A percentile compares a stretch with the other conserved stretches of the same genome.
Conservation (phyloP, 1,140 invertebrate genomes). For the Helicorthomorpha holstii region DNA sequence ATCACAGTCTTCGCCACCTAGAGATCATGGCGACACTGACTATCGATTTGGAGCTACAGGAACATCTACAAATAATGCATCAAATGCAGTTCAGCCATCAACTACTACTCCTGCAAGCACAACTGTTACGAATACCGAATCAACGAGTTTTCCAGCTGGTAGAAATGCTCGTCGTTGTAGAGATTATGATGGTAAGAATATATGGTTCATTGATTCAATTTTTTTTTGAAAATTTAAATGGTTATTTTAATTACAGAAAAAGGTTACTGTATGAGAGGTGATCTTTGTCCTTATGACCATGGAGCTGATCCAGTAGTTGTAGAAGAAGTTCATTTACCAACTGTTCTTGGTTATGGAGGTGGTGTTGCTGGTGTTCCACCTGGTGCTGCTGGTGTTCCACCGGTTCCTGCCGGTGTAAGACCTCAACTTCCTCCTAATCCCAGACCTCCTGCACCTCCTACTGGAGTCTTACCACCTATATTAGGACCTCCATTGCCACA, state of each 20-base stretch:
- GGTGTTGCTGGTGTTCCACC: background rate
- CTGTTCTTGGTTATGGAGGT: slow-evolving; percentile 36
- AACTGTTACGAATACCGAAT: slow-evolving; percentile 10
- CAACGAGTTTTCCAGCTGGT: background rate
- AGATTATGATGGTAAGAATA: slow-evolving; percentile 31
- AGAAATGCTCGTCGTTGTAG: slow-evolving; percentile 21
- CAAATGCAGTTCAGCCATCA: slow-evolving; percentile 18
- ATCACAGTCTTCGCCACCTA: background rate
- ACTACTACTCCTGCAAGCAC: slow-evolving; percentile 11
- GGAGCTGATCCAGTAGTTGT: slow-evolving; percentile 83
- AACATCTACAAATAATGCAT: slow-evolving; percentile 16
- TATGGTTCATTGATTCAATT: background rate
- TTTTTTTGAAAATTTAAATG: background rate
- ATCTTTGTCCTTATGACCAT: slow-evolving; percentile 89
- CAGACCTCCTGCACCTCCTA: slow-evolving; percentile 23
- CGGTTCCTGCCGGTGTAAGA: slow-evolving; percentile 25
- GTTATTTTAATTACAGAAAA: slow-evolving; percentile 42
- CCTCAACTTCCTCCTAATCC: slow-evolving; percentile 18
- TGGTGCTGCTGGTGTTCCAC: slow-evolving; percentile 22
- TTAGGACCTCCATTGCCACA: slow-evolving; percentile 25
- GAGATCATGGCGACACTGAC: slow-evolving; percentile 11
- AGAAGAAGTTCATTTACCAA: slow-evolving; percentile 52
- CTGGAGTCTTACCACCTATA: slow-evolving; percentile 26
- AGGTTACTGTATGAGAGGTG: slow-evolving; percentile 87
- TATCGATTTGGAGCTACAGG: slow-evolving; percentile 8